Conservation (phyloP, 2,888 invertebrate genomes). For the Drosophila barbarae region DNA sequence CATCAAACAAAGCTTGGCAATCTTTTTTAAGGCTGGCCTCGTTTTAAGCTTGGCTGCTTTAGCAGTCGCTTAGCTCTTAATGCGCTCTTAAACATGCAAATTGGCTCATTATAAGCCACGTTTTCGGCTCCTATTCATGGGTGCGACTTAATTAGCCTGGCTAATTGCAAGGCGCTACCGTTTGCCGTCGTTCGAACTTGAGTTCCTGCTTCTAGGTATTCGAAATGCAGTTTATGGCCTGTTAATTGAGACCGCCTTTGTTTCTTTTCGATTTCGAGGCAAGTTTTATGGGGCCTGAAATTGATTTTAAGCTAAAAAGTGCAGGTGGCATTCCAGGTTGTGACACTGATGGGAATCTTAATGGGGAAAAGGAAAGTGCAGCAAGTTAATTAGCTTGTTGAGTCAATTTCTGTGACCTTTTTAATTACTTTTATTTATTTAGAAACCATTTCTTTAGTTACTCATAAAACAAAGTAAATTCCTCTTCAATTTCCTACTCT, state of each 20-base stretch:
- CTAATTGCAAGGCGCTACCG: constrained; percentile 67
- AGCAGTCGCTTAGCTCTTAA: constrained; percentile 31
- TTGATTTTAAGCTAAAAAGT: constrained; percentile 20
- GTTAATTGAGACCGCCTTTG: constrained; percentile 53
- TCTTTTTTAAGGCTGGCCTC: constrained; percentile 12
- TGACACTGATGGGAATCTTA: constrained; percentile 3
- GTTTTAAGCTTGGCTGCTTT: constrained; percentile 15
- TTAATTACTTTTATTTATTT: neutral
- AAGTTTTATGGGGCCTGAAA: constrained; percentile 35
- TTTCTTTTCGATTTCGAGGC: constrained; percentile 10
- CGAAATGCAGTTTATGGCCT: constrained; percentile 51
- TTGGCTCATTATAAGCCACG: constrained; percentile 61
- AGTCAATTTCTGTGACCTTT: neutral
- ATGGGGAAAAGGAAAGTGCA: neutral
- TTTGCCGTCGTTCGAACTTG: constrained; percentile 34
- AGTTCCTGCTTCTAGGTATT: neutral
- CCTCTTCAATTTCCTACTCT: no score
- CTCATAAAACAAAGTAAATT: neutral
- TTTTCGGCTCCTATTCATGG: constrained; percentile 42
- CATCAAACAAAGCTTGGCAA: constrained; percentile 1
- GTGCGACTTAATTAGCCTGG: constrained; percentile 60
- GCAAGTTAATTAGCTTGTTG: neutral
- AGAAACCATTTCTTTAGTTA: neutral
- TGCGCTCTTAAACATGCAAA: constrained; percentile 66
- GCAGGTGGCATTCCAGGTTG: constrained; percentile 27